Evolutionary conservation across 1,140 invertebrate species (phyloP).

Genomic region (Drosophila nasuta): DNA sequence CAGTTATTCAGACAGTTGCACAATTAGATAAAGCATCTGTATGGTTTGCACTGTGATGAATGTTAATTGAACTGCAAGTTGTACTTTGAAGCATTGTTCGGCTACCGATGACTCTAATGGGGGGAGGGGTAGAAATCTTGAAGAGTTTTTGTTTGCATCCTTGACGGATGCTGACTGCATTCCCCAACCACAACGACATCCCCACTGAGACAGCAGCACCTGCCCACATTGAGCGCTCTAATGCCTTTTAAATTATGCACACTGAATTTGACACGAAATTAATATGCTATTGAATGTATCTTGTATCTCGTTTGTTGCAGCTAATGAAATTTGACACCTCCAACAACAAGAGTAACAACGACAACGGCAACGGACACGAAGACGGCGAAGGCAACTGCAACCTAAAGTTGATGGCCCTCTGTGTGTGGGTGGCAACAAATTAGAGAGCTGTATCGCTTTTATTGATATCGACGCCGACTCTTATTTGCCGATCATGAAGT

Average conservation of each 20-base stretch:
- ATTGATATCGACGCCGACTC: slow-evolving; percentile 44
- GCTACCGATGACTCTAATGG: slow-evolving; percentile 10
- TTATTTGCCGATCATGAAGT: slow-evolving; percentile 7
- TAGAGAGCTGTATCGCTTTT: slow-evolving; percentile 45
- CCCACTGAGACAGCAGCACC: slow-evolving; percentile 11
- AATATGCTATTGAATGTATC: slow-evolving; percentile 46
- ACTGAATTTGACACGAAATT: slow-evolving; percentile 45
- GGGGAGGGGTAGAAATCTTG: slow-evolving; percentile 52
- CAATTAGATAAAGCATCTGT: slow-evolving; percentile 72
- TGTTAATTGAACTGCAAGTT: slow-evolving; percentile 71
- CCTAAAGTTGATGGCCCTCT: slow-evolving; percentile 37
- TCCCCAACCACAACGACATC: not conserved
- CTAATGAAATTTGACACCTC: slow-evolving; percentile 72
- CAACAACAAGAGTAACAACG: slow-evolving; percentile 16
- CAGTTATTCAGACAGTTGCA: slow-evolving; percentile 52
- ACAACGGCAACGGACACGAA: not conserved
- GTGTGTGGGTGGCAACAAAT: slow-evolving; percentile 52
- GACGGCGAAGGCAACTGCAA: slow-evolving; percentile 1
- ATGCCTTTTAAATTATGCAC: slow-evolving; percentile 47
- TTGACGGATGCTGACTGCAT: slow-evolving; percentile 60
- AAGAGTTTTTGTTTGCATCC: slow-evolving; percentile 46
- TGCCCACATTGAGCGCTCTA: slow-evolving; percentile 37
- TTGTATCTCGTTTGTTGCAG: slow-evolving; percentile 64
- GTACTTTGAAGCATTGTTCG: slow-evolving; percentile 62
- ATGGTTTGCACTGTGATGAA: slow-evolving; percentile 72